Evolutionary conservation across 2,797 vertebrate genomes (phyloP), one percentile per base, ranked within the genome.

Genomic region (Phoeniculus purpureus): DNA sequence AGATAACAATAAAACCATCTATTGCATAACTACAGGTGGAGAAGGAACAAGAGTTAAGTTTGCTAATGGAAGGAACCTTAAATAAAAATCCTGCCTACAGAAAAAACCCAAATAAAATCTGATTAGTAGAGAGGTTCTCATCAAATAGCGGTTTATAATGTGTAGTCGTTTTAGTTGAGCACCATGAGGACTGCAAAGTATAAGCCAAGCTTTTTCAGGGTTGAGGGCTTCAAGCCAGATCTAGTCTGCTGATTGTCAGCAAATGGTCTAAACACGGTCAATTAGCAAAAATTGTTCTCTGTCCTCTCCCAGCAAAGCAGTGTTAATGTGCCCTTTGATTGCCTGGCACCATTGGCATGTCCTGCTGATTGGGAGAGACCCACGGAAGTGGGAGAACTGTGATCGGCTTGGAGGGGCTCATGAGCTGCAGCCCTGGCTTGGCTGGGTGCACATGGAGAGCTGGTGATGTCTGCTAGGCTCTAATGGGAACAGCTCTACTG

Each of bases 401-500:
- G 18, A 7, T 1, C 31, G 56, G 7, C 9, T 75, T 27, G 34
- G 62, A n/a, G 66, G 22, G 37, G 45, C 15, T 83, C 12, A 12
- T 9, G 54, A 9, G 51, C 71, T 4, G 9, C 26, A 55, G 29
- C 70, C 5, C 0, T 12, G 20, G 29, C 1, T 1, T 15, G n/a
- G 12, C n/a, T 2, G 0, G 59, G 72, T 4, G 4, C 2, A 0
- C 22, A 0, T 0, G 0, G 31, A 54, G 22, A 59, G 23, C 12
- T 50, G 32, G 10, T 34, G 54, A 18, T 48, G 55, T n/a, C 45
- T 54, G 25, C 3, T 32, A 54, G 61, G 21, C 9, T 87, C 34
- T 59, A 21, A 2, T 3, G 17, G 18, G 47, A 88, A 7, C 9
- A 81, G 55, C 9, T n/a, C n/a, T n/a, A n/a, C n/a, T n/a, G 5